Percentiles rank a stretch among this genome's conserved stretches.
Conservation (phyloP, 1,140 invertebrate species). For the Scaptomyza pallida region DNA sequence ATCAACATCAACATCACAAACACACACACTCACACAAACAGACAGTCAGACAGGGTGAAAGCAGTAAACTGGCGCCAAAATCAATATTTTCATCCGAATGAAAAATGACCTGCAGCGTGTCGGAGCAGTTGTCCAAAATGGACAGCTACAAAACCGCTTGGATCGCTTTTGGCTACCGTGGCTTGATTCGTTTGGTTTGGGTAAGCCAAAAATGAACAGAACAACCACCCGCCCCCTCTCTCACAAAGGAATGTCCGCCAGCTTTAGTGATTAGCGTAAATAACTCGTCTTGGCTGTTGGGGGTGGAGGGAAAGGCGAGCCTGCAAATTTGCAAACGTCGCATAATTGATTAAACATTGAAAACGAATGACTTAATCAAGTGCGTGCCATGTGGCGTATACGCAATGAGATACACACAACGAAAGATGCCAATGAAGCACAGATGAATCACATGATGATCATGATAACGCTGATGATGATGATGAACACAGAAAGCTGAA, state of each 20-base stretch:
- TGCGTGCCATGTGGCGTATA: slow-evolving; percentile 68
- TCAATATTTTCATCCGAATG: slow-evolving; percentile 79
- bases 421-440: slow-evolving; percentile 30
- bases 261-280: slow-evolving; percentile 67
- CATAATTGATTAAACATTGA: slow-evolving; percentile 73
- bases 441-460: slow-evolving; percentile 31
- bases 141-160: slow-evolving; percentile 58
- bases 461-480: slow-evolving; percentile 32
- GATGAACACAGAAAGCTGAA: slow-evolving; percentile 37
- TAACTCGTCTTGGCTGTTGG: slow-evolving; percentile 30
- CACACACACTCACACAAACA: slow-evolving; percentile 4
- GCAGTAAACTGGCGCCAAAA: slow-evolving; percentile 47
- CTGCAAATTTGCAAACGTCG: slow-evolving; percentile 63
- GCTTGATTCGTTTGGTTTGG: neutral
- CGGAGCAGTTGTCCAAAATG: slow-evolving; percentile 51
- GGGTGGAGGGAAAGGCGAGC: neutral
- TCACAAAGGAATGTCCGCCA: slow-evolving; percentile 42
- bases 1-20: slow-evolving; percentile 58
- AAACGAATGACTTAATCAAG: slow-evolving; percentile 73
- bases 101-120: slow-evolving; percentile 64
- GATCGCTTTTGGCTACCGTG: slow-evolving; percentile 13
- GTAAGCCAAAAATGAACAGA: slow-evolving; percentile 33
- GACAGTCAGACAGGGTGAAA: slow-evolving; percentile 12
- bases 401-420: slow-evolving; percentile 46
- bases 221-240: slow-evolving; percentile 4